A percentile compares a stretch with the other conserved stretches of the same genome.
phyloP scores from a whole-genome alignment of 2,888 invertebrate species.

The Teinopalpus imperialis region DNA sequence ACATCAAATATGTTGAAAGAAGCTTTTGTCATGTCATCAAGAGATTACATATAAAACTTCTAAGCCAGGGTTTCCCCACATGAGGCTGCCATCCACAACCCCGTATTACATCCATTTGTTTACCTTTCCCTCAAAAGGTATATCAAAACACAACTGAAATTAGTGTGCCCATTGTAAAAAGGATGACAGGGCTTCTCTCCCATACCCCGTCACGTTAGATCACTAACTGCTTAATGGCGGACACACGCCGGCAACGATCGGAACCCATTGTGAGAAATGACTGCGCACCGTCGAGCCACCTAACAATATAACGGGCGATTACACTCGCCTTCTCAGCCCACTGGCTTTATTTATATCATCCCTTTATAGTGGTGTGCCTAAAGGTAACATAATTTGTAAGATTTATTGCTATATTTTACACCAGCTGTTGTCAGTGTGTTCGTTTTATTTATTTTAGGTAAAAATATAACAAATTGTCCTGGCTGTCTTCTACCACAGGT shows the following conservation, averaged over 20 bases:
- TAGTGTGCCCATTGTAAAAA: constrained; percentile 17
- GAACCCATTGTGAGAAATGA: constrained; percentile 42
- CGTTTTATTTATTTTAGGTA: no score
- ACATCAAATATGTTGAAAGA: no score
- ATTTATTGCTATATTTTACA: constrained; percentile 17
- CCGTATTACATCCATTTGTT: no score
- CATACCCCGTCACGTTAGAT: constrained; percentile 39
- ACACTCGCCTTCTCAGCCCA: constrained; percentile 41
- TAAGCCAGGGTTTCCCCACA: background rate
- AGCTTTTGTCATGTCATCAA: no score
- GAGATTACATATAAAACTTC: no score
- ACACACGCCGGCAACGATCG: constrained; percentile 54
- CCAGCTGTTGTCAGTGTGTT: no score
- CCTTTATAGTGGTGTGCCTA: constrained; percentile 25
- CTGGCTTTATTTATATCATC: constrained; percentile 27
- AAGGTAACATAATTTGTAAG: constrained; percentile 22
- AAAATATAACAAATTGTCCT: no score
- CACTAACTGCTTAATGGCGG: constrained; percentile 61
- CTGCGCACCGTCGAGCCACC: constrained; percentile 38
- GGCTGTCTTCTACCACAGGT: no score
- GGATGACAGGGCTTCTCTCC: constrained; percentile 16
- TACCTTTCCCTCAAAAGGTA: constrained; percentile 32
- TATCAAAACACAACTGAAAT: constrained; percentile 28
- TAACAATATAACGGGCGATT: constrained; percentile 74
- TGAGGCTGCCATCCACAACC: background rate